Base-by-base conservation (phyloP, 1,140 invertebrate species). In the Daktulosphaira vitifoliae region DNA sequence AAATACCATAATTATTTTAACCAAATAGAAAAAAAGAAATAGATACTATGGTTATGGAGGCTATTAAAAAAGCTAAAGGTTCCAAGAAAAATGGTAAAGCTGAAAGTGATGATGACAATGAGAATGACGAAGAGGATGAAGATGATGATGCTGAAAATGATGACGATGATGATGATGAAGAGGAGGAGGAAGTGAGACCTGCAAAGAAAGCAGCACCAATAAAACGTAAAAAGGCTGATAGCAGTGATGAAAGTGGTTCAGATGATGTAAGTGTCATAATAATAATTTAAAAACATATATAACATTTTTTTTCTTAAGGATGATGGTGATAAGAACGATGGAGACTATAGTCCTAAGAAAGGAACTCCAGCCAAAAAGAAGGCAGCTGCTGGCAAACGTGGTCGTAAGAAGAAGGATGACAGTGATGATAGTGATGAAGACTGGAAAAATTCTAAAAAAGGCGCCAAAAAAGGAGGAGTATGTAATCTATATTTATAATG, bases 41-140 rank as follows among this genome's bases (percentile, higher is more conserved):
- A 25, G 89, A 92, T 70, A 81, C 84, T 68, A 76, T 92, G 39
- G 87, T 92, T 0, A 89, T 92, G 86, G 85, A 86, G 66, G 82
- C 79, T 69, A 76, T 86, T 42, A 79, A 83, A 71, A 76, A 76
- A 46, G 78, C 79, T 68, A 79, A 80, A 22, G 71, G 75, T 56
- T 76, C 75, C 38, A 78, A 75, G 65, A 80, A 79, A 69, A 78
- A 80, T 67, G 75, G 75, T 15, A 84, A 84, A 37, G 81, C 83
- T 8, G 77, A 81, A 37, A 79, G 70, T 26, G 71, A 72, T 37
- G 73, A 68, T 37, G 79, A 81, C 9, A 78, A 81, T 5, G 81
- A 81, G 26, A 78, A 77, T 5, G 81, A 81, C 15, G 79, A 81
- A 16, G 78, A 82, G 8, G 76, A 77, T 6, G 78, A 79, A 37